phyloP scores from a whole-genome alignment of 2,888 invertebrate species.

The Ophioninae sp. region DNA sequence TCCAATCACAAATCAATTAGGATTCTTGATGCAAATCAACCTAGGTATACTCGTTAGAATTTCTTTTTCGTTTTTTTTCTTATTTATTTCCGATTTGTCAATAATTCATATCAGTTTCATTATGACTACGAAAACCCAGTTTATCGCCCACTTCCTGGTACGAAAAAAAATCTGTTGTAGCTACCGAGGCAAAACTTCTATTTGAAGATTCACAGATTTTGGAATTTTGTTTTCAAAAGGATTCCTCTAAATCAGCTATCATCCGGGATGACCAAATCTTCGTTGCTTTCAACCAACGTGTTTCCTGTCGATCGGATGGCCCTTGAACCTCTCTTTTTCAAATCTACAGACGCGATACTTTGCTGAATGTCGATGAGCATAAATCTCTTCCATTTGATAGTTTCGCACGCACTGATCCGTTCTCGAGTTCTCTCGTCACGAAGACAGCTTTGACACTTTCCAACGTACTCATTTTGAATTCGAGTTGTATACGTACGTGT shows the following conservation, averaged over 20 bases:
- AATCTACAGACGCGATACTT: not conserved
- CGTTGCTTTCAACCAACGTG: conserved; percentile 12
- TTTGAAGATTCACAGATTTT: not conserved
- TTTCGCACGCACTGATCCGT: conserved; percentile 65
- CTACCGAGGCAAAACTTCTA: not conserved
- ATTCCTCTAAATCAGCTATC: conserved; percentile 15
- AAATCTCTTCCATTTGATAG: conserved; percentile 58
- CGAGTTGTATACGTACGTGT: not conserved
- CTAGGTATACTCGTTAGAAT: not conserved
- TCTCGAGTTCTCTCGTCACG: conserved; percentile 61
- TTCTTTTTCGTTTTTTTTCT: not conserved
- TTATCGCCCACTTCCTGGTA: not conserved
- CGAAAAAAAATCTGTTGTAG: too few species aligned
- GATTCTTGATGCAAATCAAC: not conserved
- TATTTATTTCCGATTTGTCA: not conserved
- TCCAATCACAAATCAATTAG: conserved; percentile 26
- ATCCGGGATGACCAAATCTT: conserved; percentile 8
- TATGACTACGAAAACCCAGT: not conserved
- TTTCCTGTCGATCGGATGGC: conserved; percentile 29
- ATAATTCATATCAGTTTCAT: not conserved
- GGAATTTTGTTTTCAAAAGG: not conserved
- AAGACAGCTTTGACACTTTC: conserved; percentile 31
- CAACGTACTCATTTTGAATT: conserved; percentile 39
- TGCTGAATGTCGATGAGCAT: conserved; percentile 50
- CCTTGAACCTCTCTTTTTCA: conserved; percentile 53